These are phyloP conservation scores for Oscheius onirici DNA, from an alignment of 2,888 invertebrate genomes.

Conservation along the genomic window DNA sequence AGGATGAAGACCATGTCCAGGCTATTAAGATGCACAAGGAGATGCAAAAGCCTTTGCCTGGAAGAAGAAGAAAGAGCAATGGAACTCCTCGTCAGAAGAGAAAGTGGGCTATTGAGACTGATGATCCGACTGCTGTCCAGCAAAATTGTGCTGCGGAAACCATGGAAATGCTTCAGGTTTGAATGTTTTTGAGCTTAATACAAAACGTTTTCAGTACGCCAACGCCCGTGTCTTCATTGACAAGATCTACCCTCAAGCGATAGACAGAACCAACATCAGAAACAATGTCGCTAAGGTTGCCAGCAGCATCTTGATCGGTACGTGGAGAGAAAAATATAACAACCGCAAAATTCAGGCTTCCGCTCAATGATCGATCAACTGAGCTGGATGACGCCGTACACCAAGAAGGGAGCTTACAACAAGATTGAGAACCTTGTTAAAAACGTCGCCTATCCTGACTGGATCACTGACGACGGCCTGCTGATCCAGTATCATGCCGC, in stretches of 20 bases:
- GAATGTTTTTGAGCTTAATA: background rate
- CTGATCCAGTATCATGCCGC: conserved; percentile 52
- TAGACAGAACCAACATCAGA: conserved; percentile 40
- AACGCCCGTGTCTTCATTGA: conserved; percentile 65
- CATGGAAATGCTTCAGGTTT: conserved; percentile 41
- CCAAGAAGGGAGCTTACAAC: conserved; percentile 61
- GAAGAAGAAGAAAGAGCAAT: no score
- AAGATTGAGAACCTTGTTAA: conserved; percentile 65
- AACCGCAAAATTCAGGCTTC: conserved; percentile 41
- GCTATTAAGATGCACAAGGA: no score
- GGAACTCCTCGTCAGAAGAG: background rate
- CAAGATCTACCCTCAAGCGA: conserved; percentile 51
- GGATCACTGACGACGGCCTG: conserved; percentile 51
- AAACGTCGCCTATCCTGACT: conserved; percentile 67
- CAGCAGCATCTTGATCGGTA: conserved; percentile 47
- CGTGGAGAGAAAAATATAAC: background rate
- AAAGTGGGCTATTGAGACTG: no score
- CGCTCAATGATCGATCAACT: conserved; percentile 66
- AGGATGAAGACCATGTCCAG: background rate
- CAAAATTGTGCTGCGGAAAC: conserved; percentile 48
- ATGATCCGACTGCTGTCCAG: no score
- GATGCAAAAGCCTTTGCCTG: background rate
- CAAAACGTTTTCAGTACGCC: conserved; percentile 46
- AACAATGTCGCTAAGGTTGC: conserved; percentile 56
- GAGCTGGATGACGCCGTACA: conserved; percentile 61